Evolutionary conservation across 2,888 invertebrate species (phyloP), one percentile per base, ranked within the genome.

Genomic region (Pristionchus fissidentatus): DNA sequence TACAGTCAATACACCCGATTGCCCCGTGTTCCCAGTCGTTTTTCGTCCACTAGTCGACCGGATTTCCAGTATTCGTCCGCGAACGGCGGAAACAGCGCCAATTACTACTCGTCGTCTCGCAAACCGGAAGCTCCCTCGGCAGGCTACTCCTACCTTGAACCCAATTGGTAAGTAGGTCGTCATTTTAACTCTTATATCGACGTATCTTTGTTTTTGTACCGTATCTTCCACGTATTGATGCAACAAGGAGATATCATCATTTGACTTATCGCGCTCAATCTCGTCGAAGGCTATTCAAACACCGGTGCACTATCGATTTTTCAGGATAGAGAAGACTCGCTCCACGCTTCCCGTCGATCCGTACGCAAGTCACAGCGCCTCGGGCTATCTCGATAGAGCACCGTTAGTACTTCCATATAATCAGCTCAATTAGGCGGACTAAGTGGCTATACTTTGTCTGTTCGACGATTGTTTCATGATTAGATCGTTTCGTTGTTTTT

Each of bases 291-390:
- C n/a, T n/a, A n/a, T n/a, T n/a, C n/a, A n/a, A n/a, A n/a, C n/a
- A n/a, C n/a, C n/a, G n/a, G n/a, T n/a, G n/a, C n/a, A n/a, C 19
- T 15, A 49, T 49, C 10, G 19, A 41, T 10, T 26, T 46, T 75
- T 75, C 43, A 75, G 75, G 75, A 75, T 75, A 5, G 46, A 75
- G 29, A 75, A 75, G 29, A 75, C 75, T 15, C 75, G 75, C 46
- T 43, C 75, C 8, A n/a, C 46, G 19, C 22, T 75, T 15, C 46
- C 75, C 13, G n/a, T 75, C 43, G 75, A 75, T 46, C 75, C 75
- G 26, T 75, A 75, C 75, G 26, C 46, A 10, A n/a, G n/a, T n/a
- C n/a, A n/a, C n/a, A n/a, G n/a, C n/a, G n/a, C n/a, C n/a, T 75
- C 75, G 15, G 41, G 38, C 66, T 66, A 66, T 66, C 66, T 66